Percentiles rank a stretch among this genome's conserved stretches.
Evolutionary conservation across 2,113 vertebrate species (phyloP).

Genomic region (Entomyzon cyanotis): DNA sequence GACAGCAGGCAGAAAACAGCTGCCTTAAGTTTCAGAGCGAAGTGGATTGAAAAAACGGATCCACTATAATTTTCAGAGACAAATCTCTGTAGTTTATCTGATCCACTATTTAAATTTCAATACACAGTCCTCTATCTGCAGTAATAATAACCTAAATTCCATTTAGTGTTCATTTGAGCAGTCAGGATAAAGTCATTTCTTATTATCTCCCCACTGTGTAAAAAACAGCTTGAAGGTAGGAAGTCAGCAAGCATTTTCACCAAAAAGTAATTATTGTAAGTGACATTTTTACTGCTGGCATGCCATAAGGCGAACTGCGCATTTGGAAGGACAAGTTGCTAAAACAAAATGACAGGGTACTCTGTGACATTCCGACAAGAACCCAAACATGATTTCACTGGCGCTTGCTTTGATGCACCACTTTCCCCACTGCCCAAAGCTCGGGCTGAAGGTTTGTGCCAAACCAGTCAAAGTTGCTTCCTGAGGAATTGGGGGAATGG

Average conservation of each 20-base stretch:
- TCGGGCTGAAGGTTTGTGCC: conserved; percentile 23
- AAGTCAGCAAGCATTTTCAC: conserved; percentile 89
- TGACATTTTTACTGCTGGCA: conserved; percentile 92
- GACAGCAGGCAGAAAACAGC: conserved; percentile 71
- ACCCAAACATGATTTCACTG: conserved; percentile 79
- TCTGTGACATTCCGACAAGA: conserved; percentile 83
- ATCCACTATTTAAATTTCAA: conserved; percentile 74
- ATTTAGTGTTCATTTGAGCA: conserved; percentile 97
- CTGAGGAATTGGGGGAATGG: accelerated
- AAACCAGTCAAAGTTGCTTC: not conserved
- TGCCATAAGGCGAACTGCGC: conserved; percentile 80
- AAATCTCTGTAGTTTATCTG: conserved; percentile 67
- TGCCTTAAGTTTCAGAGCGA: conserved; percentile 57
- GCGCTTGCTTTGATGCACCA: conserved; percentile 61
- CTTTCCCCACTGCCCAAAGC: conserved; percentile 51
- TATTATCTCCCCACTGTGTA: conserved; percentile 97
- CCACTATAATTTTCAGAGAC: conserved; percentile 67
- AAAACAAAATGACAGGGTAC: conserved; percentile 85
- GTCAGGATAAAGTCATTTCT: conserved; percentile 97
- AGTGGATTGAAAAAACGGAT: conserved; percentile 56
- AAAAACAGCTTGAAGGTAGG: conserved; percentile 89
- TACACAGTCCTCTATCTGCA: conserved; percentile 64
- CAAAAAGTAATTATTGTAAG: conserved; percentile 87
- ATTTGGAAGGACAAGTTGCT: conserved; percentile 82
- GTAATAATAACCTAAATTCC: conserved; percentile 84